Base-by-base conservation (phyloP, 2,113 vertebrate species). In the Eurystomus gularis region DNA sequence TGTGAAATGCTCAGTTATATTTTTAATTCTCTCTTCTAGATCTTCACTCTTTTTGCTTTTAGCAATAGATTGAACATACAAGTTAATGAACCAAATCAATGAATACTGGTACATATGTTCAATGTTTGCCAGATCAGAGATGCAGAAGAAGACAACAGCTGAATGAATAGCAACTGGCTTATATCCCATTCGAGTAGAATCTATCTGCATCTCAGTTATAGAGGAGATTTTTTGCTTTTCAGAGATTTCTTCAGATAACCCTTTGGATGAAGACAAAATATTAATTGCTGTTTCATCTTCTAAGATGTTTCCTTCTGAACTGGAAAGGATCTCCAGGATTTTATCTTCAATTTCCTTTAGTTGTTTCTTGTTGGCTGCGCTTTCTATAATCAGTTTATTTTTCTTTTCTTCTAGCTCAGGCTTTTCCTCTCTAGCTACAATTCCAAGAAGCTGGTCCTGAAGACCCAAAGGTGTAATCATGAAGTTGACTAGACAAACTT, bases 81-180 rank as follows among this genome's bases (percentile, higher is more conserved):
- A 98, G 91, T 98, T 98, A 85, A 99, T 98, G 96, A 99, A 99
- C 99, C 99, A 99, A 13, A 94, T 97, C 90, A 99, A 68, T 2
- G 99, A 99, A 94, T 99, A 99, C 61, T 99, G 99, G 94, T 99
- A 99, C 99, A 99, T 99, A 1, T 99, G 99, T 72, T 99, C 99
- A 6, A 99, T 99, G 96, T 99, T 98, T 70, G 99, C 99, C 90
- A 99, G 93, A 31, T 99, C 99, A 25, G 99, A 99, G 94, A 99
- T 99, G 87, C 99, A 99, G 90, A 99, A 99, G 97, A 99, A 99
- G 61, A 99, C 83, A 84, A 98, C 97, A 77, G 99, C 98, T 6
- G 99, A 99, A 95, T 99, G 99, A 55, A 98, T 60, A 25, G 99
- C 99, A 64, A 99, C 99, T 7, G 99, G 98, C 29, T 99, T 98